Percentiles rank a stretch among this genome's conserved stretches.
phyloP scores from a whole-genome alignment of 2,797 vertebrate genomes.

The Vultur gryphus region DNA sequence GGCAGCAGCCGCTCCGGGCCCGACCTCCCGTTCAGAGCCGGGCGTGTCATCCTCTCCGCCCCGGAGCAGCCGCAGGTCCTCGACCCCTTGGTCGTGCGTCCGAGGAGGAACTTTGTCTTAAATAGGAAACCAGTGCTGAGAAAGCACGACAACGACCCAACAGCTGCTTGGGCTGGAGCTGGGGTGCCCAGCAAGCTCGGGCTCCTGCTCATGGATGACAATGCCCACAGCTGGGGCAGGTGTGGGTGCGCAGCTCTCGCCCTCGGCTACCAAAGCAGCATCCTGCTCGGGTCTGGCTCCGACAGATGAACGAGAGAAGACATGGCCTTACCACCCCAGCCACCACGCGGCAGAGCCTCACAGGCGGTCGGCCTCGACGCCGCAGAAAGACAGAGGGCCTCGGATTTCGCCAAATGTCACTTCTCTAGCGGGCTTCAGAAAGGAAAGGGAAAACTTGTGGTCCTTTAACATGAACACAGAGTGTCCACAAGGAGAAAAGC shows the following conservation, averaged over 20 bases:
- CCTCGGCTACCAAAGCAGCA: background rate
- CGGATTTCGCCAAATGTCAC: too few species aligned
- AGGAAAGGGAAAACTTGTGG: background rate
- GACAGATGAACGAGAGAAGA: background rate
- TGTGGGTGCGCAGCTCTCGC: background rate
- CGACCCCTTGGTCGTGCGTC: too few species aligned
- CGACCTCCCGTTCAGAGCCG: background rate
- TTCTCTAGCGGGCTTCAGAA: background rate
- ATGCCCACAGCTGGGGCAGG: too few species aligned
- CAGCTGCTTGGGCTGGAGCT: background rate
- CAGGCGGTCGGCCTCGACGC: background rate
- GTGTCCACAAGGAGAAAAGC: background rate
- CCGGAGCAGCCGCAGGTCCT: background rate
- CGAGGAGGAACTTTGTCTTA: too few species aligned
- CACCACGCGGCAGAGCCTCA: background rate
- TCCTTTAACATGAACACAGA: background rate
- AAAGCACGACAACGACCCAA: background rate
- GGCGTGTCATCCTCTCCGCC: background rate
- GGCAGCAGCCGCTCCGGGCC: too few species aligned
- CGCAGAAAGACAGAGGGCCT: accelerated
- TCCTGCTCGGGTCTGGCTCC: background rate
- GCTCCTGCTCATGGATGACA: accelerated
- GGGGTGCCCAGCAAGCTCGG: background rate
- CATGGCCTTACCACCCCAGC: accelerated
- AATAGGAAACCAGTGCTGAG: background rate